Percentiles rank a stretch among this genome's conserved stretches.
Conservation (phyloP, 2,113 vertebrate species). For the Datnioides undecimradiatus region DNA sequence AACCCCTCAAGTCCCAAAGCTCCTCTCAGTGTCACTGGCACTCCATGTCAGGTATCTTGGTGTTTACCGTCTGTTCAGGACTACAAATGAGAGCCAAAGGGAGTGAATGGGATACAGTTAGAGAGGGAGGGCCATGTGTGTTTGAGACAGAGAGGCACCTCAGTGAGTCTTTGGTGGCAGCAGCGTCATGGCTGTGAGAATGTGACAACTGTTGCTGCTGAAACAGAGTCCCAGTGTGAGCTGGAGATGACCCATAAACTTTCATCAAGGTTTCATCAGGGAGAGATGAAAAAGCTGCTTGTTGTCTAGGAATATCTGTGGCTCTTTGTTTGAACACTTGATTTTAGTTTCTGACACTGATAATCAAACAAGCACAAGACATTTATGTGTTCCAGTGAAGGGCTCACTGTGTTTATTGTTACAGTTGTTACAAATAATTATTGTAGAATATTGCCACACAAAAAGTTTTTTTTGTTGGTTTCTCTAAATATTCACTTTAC, state of each 20-base stretch:
- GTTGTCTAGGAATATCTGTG: neutral
- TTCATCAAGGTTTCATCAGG: slow-evolving; percentile 11
- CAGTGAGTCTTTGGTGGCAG: neutral
- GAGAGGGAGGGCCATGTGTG: neutral
- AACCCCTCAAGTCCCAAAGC: slow-evolving; percentile 16
- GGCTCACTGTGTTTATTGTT: neutral
- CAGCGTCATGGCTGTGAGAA: slow-evolving; percentile 36
- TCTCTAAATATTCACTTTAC: too few relatives aligned
- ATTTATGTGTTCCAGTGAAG: neutral
- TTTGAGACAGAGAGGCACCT: slow-evolving; percentile 33
- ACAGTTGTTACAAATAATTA: too few relatives aligned
- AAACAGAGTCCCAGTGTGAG: slow-evolving; percentile 35
- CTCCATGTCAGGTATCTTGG: slow-evolving; percentile 44
- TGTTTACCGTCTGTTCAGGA: slow-evolving; percentile 42
- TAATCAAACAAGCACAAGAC: neutral
- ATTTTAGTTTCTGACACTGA: slow-evolving; percentile 3
- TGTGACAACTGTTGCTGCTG: slow-evolving; percentile 32
- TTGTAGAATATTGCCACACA: too few relatives aligned
- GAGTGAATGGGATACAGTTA: slow-evolving; percentile 1
- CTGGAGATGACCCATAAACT: slow-evolving; percentile 7
- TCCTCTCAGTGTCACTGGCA: slow-evolving; percentile 15
- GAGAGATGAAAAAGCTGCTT: slow-evolving; percentile 2
- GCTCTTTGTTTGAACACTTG: slow-evolving; percentile 12
- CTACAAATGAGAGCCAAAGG: slow-evolving; percentile 8
- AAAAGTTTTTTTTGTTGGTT: too few relatives aligned